These are phyloP conservation scores for Mellivora capensis DNA, from an alignment of 2,113 vertebrate species.

Conservation along the genomic window DNA sequence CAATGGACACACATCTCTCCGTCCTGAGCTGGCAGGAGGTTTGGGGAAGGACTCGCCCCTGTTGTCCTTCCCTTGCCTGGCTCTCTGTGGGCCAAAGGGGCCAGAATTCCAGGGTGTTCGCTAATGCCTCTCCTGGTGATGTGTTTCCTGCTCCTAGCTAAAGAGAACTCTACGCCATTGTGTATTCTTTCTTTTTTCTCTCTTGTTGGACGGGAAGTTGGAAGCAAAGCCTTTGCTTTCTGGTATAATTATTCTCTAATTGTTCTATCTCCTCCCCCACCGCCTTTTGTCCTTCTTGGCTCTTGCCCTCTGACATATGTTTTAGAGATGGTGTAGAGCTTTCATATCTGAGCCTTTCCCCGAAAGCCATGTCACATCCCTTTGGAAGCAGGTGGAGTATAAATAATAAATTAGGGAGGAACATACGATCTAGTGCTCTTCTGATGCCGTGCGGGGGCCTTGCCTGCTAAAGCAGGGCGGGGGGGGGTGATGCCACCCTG, in stretches of 20 bases:
- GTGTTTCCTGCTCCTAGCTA: neutral
- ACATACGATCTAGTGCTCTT: neutral
- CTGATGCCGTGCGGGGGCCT: neutral
- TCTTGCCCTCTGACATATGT: neutral
- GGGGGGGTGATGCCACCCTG: neutral
- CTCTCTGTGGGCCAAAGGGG: neutral
- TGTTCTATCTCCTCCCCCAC: neutral
- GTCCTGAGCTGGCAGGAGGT: neutral
- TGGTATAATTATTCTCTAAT: neutral
- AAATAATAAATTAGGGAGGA: slow-evolving; percentile 29
- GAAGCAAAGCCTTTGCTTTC: neutral
- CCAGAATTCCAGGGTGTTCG: neutral
- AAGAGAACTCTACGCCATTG: neutral
- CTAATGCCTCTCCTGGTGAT: neutral
- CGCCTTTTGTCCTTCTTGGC: neutral
- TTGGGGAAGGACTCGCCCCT: neutral
- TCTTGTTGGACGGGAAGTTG: neutral
- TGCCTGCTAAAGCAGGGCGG: neutral
- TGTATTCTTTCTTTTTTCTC: neutral
- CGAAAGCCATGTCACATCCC: neutral
- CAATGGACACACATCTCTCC: neutral
- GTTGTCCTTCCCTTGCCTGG: neutral
- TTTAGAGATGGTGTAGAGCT: neutral
- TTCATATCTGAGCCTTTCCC: neutral
- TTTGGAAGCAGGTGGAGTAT: slow-evolving; percentile 44